Evolutionary conservation across 1,140 invertebrate species (phyloP).

Genomic region (Anastrepha obliqua): DNA sequence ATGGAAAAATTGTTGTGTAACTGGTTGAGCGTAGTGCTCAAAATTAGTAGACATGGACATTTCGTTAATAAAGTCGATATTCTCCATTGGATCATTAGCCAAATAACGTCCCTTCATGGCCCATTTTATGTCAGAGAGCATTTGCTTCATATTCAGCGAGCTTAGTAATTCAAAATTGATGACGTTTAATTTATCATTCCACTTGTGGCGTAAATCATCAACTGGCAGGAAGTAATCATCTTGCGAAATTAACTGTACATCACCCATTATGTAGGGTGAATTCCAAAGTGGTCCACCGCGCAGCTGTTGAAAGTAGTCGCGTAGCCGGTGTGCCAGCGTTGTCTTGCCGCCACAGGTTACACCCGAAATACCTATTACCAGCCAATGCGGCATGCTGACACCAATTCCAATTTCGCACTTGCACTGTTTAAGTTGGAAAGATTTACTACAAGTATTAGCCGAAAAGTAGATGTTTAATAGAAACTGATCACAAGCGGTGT

Average conservation of each 20-base stretch:
- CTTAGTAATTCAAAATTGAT: conserved; percentile 87
- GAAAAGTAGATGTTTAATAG: not conserved
- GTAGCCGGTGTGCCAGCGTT: conserved; percentile 79
- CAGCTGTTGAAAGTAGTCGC: conserved; percentile 74
- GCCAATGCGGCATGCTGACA: conserved; percentile 76
- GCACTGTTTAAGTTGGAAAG: not conserved
- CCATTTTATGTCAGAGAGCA: conserved; percentile 75
- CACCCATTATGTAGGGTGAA: conserved; percentile 73
- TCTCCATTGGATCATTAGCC: conserved; percentile 52
- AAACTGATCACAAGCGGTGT: not conserved
- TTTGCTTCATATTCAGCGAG: conserved; percentile 84
- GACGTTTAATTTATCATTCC: conserved; percentile 81
- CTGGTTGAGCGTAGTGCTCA: conserved; percentile 65
- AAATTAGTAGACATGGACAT: conserved; percentile 61
- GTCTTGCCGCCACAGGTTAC: conserved; percentile 89
- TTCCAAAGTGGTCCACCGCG: conserved; percentile 65
- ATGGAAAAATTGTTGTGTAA: conserved; percentile 53
- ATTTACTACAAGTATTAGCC: not conserved
- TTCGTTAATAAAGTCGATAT: conserved; percentile 56
- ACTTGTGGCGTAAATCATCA: conserved; percentile 81
- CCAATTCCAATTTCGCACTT: not conserved
- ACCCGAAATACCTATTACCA: conserved; percentile 84
- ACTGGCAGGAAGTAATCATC: conserved; percentile 85
- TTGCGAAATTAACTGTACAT: conserved; percentile 81
- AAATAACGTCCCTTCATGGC: conserved; percentile 65